These are phyloP conservation scores for Elaphurus davidianus DNA, from an alignment of 2,113 vertebrate species.

Conservation along the genomic window DNA sequence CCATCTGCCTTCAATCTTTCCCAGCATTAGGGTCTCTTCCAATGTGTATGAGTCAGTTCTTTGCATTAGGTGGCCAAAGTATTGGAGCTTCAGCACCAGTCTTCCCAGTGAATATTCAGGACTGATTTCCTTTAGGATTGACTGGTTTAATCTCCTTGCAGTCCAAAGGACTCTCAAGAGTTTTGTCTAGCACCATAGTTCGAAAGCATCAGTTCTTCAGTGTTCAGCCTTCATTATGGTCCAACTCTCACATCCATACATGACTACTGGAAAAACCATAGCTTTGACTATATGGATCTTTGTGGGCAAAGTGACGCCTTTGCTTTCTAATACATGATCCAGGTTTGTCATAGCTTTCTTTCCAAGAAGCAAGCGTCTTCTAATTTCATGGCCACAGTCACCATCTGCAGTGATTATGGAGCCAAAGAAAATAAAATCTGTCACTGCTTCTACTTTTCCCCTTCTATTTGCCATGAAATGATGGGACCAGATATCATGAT, in stretches of 20 bases:
- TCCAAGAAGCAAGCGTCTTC: background rate
- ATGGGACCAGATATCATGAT: background rate
- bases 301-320: background rate
- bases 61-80: background rate
- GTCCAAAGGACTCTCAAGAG: background rate
- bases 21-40: background rate
- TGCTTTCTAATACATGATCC: background rate
- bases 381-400: background rate
- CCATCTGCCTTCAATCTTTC: background rate
- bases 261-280: background rate
- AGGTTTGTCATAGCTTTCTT: background rate
- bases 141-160: background rate
- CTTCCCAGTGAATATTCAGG: background rate
- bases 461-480: background rate
- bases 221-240: background rate
- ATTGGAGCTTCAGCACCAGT: background rate
- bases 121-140: background rate
- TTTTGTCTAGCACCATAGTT: background rate
- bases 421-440: background rate
- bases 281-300: background rate
- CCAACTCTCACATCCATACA: background rate
- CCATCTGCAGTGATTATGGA: background rate
- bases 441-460: background rate
- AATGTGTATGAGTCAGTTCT: background rate
- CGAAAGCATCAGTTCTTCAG: background rate